A percentile compares a stretch with the other conserved stretches of the same genome.
phyloP scores from a whole-genome alignment of 2,888 invertebrate genomes.

The Siphonodentalium dalli region DNA sequence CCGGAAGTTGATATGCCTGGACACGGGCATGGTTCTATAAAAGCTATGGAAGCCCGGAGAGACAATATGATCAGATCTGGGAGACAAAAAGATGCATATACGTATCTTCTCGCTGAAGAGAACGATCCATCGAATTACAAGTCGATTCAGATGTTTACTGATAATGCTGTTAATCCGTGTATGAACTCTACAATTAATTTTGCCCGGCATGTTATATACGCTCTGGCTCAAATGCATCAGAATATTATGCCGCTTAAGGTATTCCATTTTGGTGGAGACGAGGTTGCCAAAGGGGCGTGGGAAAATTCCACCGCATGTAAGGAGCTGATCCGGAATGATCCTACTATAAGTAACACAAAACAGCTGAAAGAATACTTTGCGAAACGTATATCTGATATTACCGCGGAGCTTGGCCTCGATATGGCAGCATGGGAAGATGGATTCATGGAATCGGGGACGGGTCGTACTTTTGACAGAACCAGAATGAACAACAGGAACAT shows the following conservation, averaged over 20 bases:
- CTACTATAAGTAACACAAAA: conserved; percentile 26
- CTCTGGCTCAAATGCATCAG: conserved; percentile 44
- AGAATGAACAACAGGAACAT: conserved; percentile 8
- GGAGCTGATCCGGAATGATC: conserved; percentile 31
- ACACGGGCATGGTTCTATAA: conserved; percentile 44
- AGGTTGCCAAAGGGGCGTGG: conserved; percentile 55
- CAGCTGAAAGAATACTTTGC: conserved; percentile 31
- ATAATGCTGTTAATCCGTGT: conserved; percentile 61
- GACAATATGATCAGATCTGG: conserved; percentile 5
- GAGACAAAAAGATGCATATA: conserved; percentile 16
- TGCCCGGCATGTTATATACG: conserved; percentile 48
- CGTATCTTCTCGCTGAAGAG: too few relatives aligned
- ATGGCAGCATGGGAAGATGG: conserved; percentile 51
- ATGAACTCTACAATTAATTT: conserved; percentile 54
- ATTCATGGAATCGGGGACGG: conserved; percentile 14
- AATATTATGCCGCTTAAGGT: conserved; percentile 40
- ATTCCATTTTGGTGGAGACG: conserved; percentile 62
- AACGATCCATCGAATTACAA: conserved; percentile 29
- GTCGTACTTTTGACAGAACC: conserved; percentile 25
- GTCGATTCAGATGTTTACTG: conserved; percentile 57
- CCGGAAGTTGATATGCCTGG: conserved; percentile 55
- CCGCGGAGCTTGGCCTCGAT: conserved; percentile 22
- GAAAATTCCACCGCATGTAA: conserved; percentile 47
- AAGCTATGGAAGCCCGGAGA: conserved; percentile 38
- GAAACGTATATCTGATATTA: conserved; percentile 28